Evolutionary conservation across 1,140 invertebrate species (phyloP).

Genomic region (Zaprionus africanus): DNA sequence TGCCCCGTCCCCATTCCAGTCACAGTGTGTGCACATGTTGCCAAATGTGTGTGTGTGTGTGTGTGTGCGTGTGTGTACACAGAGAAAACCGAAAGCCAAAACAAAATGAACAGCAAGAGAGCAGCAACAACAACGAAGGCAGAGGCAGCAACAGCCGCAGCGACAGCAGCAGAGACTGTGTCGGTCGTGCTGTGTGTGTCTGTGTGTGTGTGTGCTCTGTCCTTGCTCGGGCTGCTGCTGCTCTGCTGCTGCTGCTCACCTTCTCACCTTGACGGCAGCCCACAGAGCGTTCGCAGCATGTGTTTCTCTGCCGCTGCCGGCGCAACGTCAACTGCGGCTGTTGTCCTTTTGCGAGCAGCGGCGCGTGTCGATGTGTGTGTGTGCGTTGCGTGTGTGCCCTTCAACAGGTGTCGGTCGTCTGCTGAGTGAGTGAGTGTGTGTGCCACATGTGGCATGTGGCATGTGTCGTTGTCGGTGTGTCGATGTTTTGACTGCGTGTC

Average conservation of each 20-base stretch:
- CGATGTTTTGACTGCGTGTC: slow-evolving; percentile 67
- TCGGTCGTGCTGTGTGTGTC: neutral
- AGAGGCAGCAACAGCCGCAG: neutral
- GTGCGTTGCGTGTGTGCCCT: slow-evolving; percentile 48
- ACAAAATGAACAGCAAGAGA: slow-evolving; percentile 52
- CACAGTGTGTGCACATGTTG: slow-evolving; percentile 68
- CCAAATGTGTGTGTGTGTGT: slow-evolving; percentile 48
- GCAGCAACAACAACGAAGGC: slow-evolving; percentile 1
- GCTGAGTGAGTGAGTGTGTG: neutral
- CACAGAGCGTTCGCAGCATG: slow-evolving; percentile 43
- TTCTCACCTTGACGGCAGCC: slow-evolving; percentile 47
- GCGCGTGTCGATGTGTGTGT: slow-evolving; percentile 64
- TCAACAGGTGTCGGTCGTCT: slow-evolving; percentile 74
- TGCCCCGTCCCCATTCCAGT: neutral
- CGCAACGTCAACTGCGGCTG: slow-evolving; percentile 44
- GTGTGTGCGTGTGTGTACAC: slow-evolving; percentile 34
- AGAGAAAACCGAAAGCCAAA: slow-evolving; percentile 55
- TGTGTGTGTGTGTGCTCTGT: neutral
- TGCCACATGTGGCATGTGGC: slow-evolving; percentile 50
- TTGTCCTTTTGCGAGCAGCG: slow-evolving; percentile 64
- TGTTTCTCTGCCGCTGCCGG: slow-evolving; percentile 34
- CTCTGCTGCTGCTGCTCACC: slow-evolving; percentile 28
- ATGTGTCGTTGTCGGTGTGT: slow-evolving; percentile 2
- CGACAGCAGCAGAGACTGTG: slow-evolving; percentile 10
- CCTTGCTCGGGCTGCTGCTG: slow-evolving; percentile 11